These are phyloP conservation scores for Oedothorax gibbosus DNA, from an alignment of 1,140 invertebrate genomes.

Conservation along the genomic window DNA sequence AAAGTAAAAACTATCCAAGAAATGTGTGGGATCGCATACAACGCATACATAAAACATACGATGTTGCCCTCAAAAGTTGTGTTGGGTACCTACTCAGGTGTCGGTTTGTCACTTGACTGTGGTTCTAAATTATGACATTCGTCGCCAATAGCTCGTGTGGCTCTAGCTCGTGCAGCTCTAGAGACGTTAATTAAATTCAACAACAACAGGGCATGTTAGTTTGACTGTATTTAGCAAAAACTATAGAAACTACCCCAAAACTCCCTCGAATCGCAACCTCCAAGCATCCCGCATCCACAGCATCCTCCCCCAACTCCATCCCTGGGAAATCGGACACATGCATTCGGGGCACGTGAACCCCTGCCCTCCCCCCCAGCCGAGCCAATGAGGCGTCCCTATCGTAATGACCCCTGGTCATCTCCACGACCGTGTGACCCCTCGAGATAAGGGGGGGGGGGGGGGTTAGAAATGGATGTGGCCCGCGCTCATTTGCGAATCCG, in stretches of 20 bases:
- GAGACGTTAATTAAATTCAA: too few species aligned
- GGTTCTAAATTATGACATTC: too few species aligned
- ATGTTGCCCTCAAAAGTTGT: too few species aligned
- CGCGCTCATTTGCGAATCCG: conserved; percentile 59
- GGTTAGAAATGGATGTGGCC: conserved; percentile 36
- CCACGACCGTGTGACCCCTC: conserved; percentile 47
- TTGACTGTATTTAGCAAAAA: too few species aligned
- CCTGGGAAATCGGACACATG: conserved; percentile 58
- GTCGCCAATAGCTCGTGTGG: too few species aligned
- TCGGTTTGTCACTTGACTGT: too few species aligned
- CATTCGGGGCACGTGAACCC: conserved; percentile 56
- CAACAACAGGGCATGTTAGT: too few species aligned
- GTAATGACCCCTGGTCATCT: conserved; percentile 61
- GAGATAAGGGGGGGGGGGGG: conserved; percentile 38
- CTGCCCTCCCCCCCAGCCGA: conserved; percentile 11
- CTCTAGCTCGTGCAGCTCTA: too few species aligned
- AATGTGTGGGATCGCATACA: too few species aligned
- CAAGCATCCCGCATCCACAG: background rate
- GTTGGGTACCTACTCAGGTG: too few species aligned
- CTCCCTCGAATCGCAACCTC: background rate
- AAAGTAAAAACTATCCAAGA: too few species aligned
- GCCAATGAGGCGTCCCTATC: conserved; percentile 60
- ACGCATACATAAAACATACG: too few species aligned
- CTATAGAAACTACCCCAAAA: background rate
- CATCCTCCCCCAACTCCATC: conserved; percentile 26